Conservation (phyloP, 2,797 vertebrate genomes). For the Calcarius lapponicus region DNA sequence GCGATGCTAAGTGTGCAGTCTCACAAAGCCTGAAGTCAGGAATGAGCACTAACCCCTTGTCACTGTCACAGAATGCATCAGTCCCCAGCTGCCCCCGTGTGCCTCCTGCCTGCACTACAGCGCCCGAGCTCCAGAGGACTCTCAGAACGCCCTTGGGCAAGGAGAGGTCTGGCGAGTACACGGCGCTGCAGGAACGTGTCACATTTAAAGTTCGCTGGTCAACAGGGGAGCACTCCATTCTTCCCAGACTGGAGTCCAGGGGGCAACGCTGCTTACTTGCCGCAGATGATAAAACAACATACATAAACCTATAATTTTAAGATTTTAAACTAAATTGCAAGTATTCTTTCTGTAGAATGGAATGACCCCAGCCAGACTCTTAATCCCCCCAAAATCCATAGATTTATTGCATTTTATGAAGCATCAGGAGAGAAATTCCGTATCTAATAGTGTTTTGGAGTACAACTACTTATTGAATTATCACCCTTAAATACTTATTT, state of each 20-base stretch:
- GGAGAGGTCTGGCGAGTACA: fast-evolving
- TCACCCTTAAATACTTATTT: background rate
- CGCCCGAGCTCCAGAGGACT: fast-evolving
- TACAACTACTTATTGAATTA: background rate
- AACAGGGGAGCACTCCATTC: fast-evolving
- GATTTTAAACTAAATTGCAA: background rate
- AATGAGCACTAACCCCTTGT: fast-evolving
- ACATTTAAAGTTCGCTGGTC: fast-evolving
- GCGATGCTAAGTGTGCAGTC: fast-evolving
- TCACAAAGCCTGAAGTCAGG: background rate
- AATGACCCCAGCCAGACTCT: background rate
- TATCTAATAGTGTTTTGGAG: background rate
- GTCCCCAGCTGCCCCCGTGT: constrained; percentile 70
- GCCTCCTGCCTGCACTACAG: background rate
- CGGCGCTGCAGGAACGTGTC: fast-evolving
- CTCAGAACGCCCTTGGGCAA: fast-evolving
- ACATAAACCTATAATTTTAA: background rate
- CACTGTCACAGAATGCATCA: fast-evolving
- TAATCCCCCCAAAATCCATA: background rate
- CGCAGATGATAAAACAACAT: background rate
- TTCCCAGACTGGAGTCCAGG: background rate
- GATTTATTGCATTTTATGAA: background rate
- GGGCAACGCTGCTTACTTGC: background rate
- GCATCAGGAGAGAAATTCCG: background rate
- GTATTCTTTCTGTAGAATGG: background rate